These are phyloP conservation scores for Caranx ignobilis DNA, from an alignment of 2,113 vertebrate genomes.

Conservation along the genomic window DNA sequence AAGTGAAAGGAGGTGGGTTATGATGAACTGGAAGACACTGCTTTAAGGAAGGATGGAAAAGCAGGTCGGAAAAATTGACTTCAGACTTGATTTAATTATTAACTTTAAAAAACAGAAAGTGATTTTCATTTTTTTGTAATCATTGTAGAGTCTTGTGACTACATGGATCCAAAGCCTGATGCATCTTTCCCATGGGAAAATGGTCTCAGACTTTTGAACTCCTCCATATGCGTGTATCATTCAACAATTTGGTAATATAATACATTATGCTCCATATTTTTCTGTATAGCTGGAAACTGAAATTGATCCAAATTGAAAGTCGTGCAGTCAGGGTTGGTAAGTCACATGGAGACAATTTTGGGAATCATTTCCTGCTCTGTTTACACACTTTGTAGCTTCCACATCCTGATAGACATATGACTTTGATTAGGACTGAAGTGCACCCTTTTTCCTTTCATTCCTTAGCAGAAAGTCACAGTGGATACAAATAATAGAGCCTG, in stretches of 20 bases:
- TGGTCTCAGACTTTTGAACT: too few relatives aligned
- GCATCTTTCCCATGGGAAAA: too few relatives aligned
- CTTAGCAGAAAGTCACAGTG: constrained; percentile 2
- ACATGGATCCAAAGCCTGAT: background rate
- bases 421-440: constrained; percentile 9
- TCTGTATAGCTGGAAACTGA: background rate
- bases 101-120: background rate
- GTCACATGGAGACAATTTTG: constrained; percentile 36
- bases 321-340: constrained; percentile 1
- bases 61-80: background rate
- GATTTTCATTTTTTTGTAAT: background rate
- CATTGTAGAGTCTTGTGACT: background rate
- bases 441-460: background rate
- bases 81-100: background rate
- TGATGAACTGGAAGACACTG: background rate
- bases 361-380: constrained; percentile 12
- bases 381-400: constrained; percentile 2
- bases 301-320: background rate
- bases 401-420: constrained; percentile 17
- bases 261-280: background rate
- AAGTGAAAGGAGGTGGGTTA: background rate
- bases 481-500: background rate
- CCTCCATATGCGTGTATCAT: background rate
- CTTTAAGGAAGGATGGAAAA: background rate
- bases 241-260: background rate